Evolutionary conservation across 2,113 vertebrate species (phyloP).

Genomic region (Syngnathus floridae): DNA sequence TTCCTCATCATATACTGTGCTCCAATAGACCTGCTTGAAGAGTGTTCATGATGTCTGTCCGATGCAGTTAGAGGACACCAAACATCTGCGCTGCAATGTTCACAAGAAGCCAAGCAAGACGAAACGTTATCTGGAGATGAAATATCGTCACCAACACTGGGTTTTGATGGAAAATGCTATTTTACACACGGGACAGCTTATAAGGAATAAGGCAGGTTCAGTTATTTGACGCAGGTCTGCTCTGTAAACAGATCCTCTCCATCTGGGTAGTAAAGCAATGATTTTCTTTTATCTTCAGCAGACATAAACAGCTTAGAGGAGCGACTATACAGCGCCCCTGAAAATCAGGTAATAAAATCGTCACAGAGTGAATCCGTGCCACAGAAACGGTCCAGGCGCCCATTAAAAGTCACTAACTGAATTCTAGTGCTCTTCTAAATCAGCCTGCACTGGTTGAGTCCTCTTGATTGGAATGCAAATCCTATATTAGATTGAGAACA

Average conservation of each 20-base stretch:
- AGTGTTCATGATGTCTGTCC: not conserved
- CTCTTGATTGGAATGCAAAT: not conserved
- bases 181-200: constrained; percentile 29
- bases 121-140: not conserved
- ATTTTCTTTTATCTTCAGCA: constrained; percentile 60
- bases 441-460: constrained; percentile 8
- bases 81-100: constrained; percentile 5
- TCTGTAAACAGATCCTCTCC: constrained; percentile 48
- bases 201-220: constrained; percentile 31
- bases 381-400: constrained; percentile 14
- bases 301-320: constrained; percentile 57
- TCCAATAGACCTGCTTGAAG: not conserved
- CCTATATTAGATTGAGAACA: constrained; percentile 7
- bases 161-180: constrained; percentile 15
- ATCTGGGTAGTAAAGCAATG: constrained; percentile 52
- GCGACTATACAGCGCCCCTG: constrained; percentile 34
- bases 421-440: constrained; percentile 10
- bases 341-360: constrained; percentile 59
- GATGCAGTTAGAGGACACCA: not conserved
- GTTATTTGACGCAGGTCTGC: constrained; percentile 33
- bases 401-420: constrained; percentile 23
- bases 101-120: constrained; percentile 14
- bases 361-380: constrained; percentile 28
- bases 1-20: not conserved
- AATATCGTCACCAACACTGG: constrained; percentile 20